Conservation (phyloP, 2,888 invertebrate species). For the Poecilobothrus nobilitatus region DNA sequence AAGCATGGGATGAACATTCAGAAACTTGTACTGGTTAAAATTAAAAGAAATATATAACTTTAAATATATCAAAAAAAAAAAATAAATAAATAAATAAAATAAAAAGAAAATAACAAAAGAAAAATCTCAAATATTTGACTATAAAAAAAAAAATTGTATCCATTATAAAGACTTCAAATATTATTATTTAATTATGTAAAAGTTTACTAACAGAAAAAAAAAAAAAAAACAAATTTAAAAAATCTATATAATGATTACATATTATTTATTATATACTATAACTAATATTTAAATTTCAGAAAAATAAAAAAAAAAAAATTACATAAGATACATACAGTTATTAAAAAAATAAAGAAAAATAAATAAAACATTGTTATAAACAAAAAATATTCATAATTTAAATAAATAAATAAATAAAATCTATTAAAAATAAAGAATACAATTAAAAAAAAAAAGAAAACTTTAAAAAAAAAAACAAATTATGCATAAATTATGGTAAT, state of each 20-base stretch:
- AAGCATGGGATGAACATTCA: conserved; percentile 81
- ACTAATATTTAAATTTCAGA: no score
- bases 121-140: neutral
- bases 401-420: neutral
- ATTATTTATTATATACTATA: neutral
- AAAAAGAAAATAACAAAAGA: no score
- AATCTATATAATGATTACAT: neutral
- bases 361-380: neutral
- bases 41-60: neutral
- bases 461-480: no score
- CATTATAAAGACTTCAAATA: neutral
- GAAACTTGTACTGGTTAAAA: conserved; percentile 69
- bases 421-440: no score
- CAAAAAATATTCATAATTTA: neutral
- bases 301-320: neutral
- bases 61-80: neutral
- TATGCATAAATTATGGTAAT: neutral
- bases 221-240: neutral
- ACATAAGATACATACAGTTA: neutral
- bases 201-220: neutral
- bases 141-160: neutral
- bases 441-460: no score
- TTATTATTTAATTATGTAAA: neutral
- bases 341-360: neutral
- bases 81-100: no score